Evolutionary conservation across 1,140 invertebrate species (phyloP), one percentile per base, ranked within the genome.

Genomic region (Cheumatopsyche charites): DNA sequence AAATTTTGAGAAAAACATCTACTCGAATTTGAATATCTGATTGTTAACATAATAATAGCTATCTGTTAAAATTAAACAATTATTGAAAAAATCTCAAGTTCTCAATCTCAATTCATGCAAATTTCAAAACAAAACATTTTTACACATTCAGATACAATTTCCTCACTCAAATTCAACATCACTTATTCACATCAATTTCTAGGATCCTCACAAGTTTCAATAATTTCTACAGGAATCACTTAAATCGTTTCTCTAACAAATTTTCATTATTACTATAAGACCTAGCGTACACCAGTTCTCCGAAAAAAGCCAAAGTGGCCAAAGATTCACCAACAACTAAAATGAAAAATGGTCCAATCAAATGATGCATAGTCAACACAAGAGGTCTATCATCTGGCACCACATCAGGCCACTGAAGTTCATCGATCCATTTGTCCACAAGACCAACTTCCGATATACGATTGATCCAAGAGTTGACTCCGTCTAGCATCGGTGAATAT

Each of bases 401-500:
- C 23, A 61, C 47, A 2, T 43, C 67, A 42, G 63, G 66, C 41
- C 17, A 71, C 12, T 25, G 4, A 15, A 12, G 43, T 29, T 76
- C 74, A 9, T 68, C 58, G 11, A 71, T 12, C 74, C 74, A 75
- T 45, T 75, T 75, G 12, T 75, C 67, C 1, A 75, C 52, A 47
- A 75, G 62, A 12, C 74, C 74, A 41, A 68, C 43, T 26, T 76
- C 74, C 15, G 61, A 73, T 55, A 76, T 76, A 47, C 45, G 19
- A 23, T 68, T 43, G 36, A 76, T 73, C 67, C 68, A 76, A 15
- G 42, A 9, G 66, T 73, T 76, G 4, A 61, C 43, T 36, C 71
- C 69, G 12, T 68, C 43, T 4, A 71, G 36, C 0, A 76, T 15
- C 0, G 72, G 72, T 26, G 74, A 73, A 47, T 23, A 52, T 49